Percentiles rank a stretch among this genome's conserved stretches.
Conservation (phyloP, 2,797 vertebrate species). For the Pyrocephalus nanus region DNA sequence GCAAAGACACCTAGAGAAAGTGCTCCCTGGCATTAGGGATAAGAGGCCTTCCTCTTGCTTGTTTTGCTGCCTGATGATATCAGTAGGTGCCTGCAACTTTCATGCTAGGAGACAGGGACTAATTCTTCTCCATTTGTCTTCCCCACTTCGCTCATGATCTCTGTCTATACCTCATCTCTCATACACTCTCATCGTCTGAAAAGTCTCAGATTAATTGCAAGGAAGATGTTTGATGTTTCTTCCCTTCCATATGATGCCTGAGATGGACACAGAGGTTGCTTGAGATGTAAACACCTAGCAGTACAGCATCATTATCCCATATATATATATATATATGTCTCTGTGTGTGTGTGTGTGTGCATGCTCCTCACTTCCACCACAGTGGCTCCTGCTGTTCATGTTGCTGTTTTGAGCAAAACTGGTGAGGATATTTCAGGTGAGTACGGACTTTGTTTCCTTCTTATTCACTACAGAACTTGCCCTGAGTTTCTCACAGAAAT, state of each 20-base stretch:
- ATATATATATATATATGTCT: accelerated
- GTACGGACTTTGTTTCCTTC: neutral
- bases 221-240: neutral
- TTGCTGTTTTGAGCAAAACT: neutral
- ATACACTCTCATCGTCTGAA: neutral
- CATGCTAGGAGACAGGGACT: neutral
- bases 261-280: neutral
- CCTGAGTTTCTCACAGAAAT: neutral
- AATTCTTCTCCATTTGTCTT: neutral
- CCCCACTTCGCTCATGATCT: neutral
- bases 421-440: neutral
- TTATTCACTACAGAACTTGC: neutral
- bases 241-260: neutral
- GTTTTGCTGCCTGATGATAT: neutral
- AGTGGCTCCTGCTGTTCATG: neutral
- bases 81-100: neutral
- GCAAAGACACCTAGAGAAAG: neutral
- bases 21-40: neutral
- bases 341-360: accelerated
- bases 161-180: neutral
- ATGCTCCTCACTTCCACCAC: neutral
- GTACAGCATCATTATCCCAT: accelerated
- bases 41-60: neutral
- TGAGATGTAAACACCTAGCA: neutral
- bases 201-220: neutral